A percentile compares a stretch with the other conserved stretches of the same genome.
These are phyloP conservation scores for Casuarius casuarius DNA, from an alignment of 2,113 vertebrate species.

Conservation along the genomic window DNA sequence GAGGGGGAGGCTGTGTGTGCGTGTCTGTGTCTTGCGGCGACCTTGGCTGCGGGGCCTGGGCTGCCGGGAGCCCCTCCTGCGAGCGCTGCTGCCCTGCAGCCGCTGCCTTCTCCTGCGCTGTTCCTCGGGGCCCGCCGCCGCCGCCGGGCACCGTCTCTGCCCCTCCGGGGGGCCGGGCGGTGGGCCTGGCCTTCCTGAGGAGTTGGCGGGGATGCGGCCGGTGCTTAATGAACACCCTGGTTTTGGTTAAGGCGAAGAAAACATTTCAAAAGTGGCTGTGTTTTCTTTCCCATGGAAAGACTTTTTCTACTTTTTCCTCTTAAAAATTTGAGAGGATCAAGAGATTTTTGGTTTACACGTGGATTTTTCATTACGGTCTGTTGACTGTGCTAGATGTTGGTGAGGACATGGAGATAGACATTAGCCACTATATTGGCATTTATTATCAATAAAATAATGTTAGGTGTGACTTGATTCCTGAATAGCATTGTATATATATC, in stretches of 20 bases:
- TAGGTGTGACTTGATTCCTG: not conserved
- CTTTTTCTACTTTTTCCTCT: accelerated
- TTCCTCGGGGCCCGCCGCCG: not conserved
- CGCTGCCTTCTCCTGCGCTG: not conserved
- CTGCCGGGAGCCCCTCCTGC: not conserved
- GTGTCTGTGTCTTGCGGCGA: not conserved
- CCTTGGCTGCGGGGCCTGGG: not conserved
- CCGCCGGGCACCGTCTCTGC: not conserved
- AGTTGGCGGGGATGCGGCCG: accelerated
- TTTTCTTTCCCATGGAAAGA: accelerated
- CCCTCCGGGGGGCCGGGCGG: no score
- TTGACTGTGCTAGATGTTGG: not conserved
- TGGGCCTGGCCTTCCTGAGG: not conserved
- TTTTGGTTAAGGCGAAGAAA: not conserved
- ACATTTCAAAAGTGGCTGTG: not conserved
- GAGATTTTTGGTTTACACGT: accelerated
- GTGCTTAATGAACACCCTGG: accelerated
- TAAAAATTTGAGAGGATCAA: not conserved
- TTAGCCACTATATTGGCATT: accelerated
- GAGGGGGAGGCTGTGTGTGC: no score
- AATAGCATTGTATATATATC: accelerated
- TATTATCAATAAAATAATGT: accelerated
- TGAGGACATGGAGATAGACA: not conserved
- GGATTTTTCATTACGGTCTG: accelerated
- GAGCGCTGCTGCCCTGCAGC: not conserved